Evolutionary conservation across 2,113 vertebrate genomes (phyloP), one percentile per base, ranked within the genome.

Genomic region (Pholis gunnellus): DNA sequence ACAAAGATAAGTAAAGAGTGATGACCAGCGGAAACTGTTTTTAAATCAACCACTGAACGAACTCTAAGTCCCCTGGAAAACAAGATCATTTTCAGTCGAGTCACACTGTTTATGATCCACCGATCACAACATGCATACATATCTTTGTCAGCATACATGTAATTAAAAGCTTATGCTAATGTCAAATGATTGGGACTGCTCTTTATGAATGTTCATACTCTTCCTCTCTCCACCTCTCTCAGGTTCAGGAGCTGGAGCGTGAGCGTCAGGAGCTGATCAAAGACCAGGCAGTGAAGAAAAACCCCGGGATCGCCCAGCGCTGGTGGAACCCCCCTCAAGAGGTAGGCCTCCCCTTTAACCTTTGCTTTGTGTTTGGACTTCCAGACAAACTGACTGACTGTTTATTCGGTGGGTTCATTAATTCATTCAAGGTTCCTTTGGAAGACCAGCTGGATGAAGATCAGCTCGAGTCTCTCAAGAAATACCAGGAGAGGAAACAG

Each of bases 321-420:
- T 99, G 97, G 98, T 99, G 98, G 98, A 99, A 99, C 54, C 98
- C 98, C 57, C 97, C 98, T 7, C 97, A 97, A 15, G 97, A 99
- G 88, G 98, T 94, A 96, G 81, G 88, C 89, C 20, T 88, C 20
- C 46, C 2, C 9, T 2, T 68, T 0, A 7, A 13, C 61, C 1
- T 52, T 17, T 46, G 8, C 5, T 25, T 3, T 54, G 5, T 48
- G 40, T 68, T 0, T 40, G 38, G 5, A 54, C 31, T 27, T 44
- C 29, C 38, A 42, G 10, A 76, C 14, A 46, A 22, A 70, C 36
- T 15, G 22, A 72, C 11, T n/a, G 46, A 70, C 14, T 5, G 29
- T 27, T 70, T 70, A 11, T 54, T 42, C 75, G 59, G 1, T 60
- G 72, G n/a, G 8, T 65, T 82, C 2, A 9, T 63, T 72, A 2